phyloP scores from a whole-genome alignment of 2,113 vertebrate genomes.

The Marmota monax region DNA sequence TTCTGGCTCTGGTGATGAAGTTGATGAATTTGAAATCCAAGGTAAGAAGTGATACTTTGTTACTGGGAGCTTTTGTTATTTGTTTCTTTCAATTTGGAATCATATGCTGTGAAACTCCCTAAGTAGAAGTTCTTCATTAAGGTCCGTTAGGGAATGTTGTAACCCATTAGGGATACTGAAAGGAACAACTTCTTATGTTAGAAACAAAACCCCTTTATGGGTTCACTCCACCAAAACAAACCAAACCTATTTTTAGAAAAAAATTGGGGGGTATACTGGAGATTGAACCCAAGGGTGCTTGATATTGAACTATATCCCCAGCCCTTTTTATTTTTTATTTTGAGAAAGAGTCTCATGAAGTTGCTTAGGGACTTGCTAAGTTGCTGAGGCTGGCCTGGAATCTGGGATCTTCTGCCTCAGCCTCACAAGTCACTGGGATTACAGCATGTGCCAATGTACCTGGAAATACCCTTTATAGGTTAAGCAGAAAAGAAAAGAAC shows the following conservation, averaged over 20 bases:
- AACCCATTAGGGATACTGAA: neutral
- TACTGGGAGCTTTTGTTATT: neutral
- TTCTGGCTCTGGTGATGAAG: constrained; percentile 93
- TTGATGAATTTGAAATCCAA: constrained; percentile 94
- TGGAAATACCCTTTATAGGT: neutral
- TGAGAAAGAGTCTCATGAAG: too few species aligned
- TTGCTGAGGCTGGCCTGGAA: too few species aligned
- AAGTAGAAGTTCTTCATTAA: neutral
- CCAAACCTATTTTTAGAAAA: too few species aligned
- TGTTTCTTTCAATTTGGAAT: constrained; percentile 17
- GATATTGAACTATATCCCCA: too few species aligned
- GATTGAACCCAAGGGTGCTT: too few species aligned
- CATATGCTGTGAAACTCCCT: neutral
- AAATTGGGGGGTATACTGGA: too few species aligned
- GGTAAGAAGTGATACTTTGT: constrained; percentile 87
- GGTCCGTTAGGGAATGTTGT: neutral
- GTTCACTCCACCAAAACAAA: neutral
- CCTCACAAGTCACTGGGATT: too few species aligned
- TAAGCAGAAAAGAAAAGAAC: neutral
- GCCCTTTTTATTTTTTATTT: too few species aligned
- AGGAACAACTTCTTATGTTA: neutral
- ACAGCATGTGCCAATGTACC: too few species aligned
- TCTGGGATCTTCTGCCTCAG: too few species aligned
- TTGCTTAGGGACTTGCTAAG: too few species aligned
- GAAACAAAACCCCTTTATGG: neutral